These are phyloP conservation scores for Pelvicachromis taeniatus DNA, from an alignment of 2,113 vertebrate genomes.

Conservation along the genomic window DNA sequence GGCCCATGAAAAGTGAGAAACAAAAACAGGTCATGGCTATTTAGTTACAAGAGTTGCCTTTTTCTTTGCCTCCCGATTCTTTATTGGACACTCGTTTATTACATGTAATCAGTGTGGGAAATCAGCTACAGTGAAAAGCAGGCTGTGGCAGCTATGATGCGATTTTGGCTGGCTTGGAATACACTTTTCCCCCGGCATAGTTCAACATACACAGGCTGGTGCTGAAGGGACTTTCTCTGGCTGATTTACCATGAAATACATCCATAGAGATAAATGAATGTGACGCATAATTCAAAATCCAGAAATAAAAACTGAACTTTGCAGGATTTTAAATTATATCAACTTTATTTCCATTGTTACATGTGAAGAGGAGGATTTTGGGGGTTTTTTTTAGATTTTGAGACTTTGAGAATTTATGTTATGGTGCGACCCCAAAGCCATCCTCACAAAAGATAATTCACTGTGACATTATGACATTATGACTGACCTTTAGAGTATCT, in stretches of 20 bases:
- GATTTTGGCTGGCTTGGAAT: neutral
- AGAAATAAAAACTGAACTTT: neutral
- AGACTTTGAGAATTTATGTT: neutral
- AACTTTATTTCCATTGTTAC: neutral
- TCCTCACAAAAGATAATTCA: neutral
- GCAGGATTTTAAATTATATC: neutral
- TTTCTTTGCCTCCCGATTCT: neutral
- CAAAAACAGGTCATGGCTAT: conserved; percentile 40
- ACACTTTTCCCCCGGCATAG: rapidly evolving
- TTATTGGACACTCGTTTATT: neutral
- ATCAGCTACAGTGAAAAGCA: neutral
- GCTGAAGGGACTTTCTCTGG: neutral
- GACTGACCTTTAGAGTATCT: neutral
- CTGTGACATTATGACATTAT: neutral
- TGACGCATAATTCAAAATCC: neutral
- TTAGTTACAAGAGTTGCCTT: conserved; percentile 16
- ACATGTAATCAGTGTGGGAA: conserved; percentile 36
- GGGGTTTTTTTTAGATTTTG: neutral
- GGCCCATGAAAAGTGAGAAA: neutral
- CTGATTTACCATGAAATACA: neutral
- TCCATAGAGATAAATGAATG: neutral
- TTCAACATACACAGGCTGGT: neutral
- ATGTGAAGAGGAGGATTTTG: neutral
- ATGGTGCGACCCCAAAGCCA: neutral
- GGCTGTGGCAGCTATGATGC: neutral